A percentile compares a stretch with the other conserved stretches of the same genome.
Evolutionary conservation across 2,797 vertebrate species (phyloP).

Genomic region (Dendrocincla tyrannina): DNA sequence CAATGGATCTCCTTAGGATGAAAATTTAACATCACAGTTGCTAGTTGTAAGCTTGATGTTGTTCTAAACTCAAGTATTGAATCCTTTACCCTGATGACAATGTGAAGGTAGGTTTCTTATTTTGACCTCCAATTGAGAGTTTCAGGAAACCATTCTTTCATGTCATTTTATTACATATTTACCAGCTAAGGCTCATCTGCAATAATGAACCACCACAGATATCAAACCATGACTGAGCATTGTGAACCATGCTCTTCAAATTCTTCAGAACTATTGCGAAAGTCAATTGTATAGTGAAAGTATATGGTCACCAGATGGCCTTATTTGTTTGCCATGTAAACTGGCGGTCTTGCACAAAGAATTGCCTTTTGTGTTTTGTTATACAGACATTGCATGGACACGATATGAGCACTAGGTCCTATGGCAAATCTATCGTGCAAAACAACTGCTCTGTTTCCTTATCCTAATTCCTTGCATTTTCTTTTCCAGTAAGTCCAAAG

Average conservation of each 20-base stretch:
- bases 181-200: background rate
- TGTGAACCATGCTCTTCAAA: background rate
- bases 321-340: background rate
- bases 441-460: background rate
- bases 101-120: background rate
- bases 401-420: background rate
- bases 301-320: background rate
- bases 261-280: background rate
- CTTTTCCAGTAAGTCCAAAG: background rate
- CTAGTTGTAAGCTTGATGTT: background rate
- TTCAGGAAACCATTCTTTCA: background rate
- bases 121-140: background rate
- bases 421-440: background rate
- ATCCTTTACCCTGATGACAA: background rate
- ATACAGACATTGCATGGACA: background rate
- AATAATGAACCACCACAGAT: background rate
- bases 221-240: fast-evolving
- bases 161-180: background rate
- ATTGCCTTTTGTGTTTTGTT: background rate
- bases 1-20: background rate
- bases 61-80: background rate
- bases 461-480: background rate
- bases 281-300: background rate
- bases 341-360: background rate
- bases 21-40: background rate